phyloP scores from a whole-genome alignment of 2,113 vertebrate genomes.

The Smithornis capensis region DNA sequence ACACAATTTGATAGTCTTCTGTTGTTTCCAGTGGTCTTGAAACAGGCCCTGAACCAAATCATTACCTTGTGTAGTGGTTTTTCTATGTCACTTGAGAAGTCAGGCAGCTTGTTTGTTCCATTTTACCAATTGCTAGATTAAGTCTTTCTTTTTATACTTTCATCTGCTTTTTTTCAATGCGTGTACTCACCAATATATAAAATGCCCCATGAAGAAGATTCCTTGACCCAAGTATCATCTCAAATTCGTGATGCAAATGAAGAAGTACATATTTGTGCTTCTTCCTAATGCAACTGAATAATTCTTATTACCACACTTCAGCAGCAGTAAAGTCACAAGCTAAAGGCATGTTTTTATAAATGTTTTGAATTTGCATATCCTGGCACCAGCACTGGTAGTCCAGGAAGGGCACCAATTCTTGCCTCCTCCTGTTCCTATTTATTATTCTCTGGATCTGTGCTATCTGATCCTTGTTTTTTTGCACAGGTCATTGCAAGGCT shows the following conservation, averaged over 20 bases:
- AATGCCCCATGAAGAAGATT: background rate
- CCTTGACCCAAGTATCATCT: background rate
- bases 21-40: background rate
- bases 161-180: background rate
- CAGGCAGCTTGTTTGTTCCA: background rate
- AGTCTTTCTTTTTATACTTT: background rate
- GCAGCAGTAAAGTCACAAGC: background rate
- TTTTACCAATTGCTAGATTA: background rate
- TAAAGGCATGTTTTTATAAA: background rate
- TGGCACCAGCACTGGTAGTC: background rate
- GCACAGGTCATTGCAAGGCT: background rate
- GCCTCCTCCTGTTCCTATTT: background rate
- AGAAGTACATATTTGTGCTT: background rate
- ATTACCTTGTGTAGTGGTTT: background rate
- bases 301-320: background rate
- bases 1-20: background rate
- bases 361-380: background rate
- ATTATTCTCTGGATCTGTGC: background rate
- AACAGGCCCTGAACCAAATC: background rate
- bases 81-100: background rate
- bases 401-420: background rate
- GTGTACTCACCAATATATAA: background rate
- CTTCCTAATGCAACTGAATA: background rate
- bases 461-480: background rate
- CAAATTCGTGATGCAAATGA: background rate